phyloP scores from a whole-genome alignment of 2,113 vertebrate genomes.

The Ranitomeya variabilis region DNA sequence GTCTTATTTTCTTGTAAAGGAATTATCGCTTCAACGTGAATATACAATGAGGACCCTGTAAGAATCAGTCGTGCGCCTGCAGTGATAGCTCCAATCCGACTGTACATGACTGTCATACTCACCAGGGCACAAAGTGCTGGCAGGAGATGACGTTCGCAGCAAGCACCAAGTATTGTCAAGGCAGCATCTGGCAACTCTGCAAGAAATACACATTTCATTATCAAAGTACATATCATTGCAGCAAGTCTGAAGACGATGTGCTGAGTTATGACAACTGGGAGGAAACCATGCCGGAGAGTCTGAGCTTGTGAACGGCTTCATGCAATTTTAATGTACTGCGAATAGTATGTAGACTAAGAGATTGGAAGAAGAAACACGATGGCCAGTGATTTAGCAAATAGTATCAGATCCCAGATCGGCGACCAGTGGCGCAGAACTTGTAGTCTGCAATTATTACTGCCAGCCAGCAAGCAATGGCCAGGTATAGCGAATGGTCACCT shows the following conservation, averaged over 20 bases:
- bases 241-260: not conserved
- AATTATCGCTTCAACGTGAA: not conserved
- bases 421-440: not conserved
- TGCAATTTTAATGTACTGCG: not conserved
- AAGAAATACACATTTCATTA: slow-evolving; percentile 26
- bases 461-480: not conserved
- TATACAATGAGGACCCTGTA: not conserved
- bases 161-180: slow-evolving; percentile 72
- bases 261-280: not conserved
- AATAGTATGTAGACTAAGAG: not conserved
- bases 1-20: not conserved
- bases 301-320: not conserved
- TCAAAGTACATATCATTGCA: not conserved
- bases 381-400: not conserved
- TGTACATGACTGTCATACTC: slow-evolving; percentile 60
- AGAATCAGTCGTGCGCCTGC: not conserved
- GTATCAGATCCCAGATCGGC: not conserved
- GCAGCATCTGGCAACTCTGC: slow-evolving; percentile 81
- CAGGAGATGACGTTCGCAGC: slow-evolving; percentile 75
- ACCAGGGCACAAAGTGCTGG: slow-evolving; percentile 68
- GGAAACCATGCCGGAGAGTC: not conserved
- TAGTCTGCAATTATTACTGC: not conserved
- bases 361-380: not conserved
- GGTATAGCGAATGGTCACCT: not conserved
- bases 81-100: not conserved